Evolutionary conservation across 2,888 invertebrate genomes (phyloP), one percentile per base, ranked within the genome.

Genomic region (Pollenia griseotomentosa): DNA sequence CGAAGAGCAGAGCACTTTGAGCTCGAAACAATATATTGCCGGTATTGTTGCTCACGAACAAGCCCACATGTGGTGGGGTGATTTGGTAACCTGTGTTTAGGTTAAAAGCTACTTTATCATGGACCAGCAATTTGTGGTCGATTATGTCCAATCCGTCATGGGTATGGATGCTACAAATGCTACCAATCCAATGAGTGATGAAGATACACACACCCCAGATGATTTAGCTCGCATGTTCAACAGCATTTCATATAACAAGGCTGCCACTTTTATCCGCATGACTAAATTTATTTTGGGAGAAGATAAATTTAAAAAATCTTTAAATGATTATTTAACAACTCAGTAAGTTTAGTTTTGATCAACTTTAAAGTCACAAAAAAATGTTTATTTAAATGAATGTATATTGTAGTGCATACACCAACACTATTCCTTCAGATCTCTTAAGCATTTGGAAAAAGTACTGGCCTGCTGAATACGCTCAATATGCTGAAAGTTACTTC

Each of bases 21-120:
- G 94, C 8, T 95, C 94, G 66, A 95, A 96, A 90, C 95, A 96
- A 89, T 91, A 94, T 55, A 95, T 96, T 10, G 96, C 95, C 23
- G 94, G 94, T 89, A 95, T 96, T 7, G 90, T 93, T 7, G 90
- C 93, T 14, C 93, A 93, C 65, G 93, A 93, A 77, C 91, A 95
- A 73, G 94, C 95, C 0, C 96, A 96, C 90, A 95, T 95, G 94
- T 96, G 96, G 96, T 96, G 96, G 89, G 96, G 96, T 11, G 94
- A 96, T 91, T 91, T 94, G 65, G 94, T 96, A 1, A 95, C 93
- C 94, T 88, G 92, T 95, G 51, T 44, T 2, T 16, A 96, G 96
- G 95, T 95, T n/a, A 95, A 95, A 89, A 93, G 93, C 0, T 91
- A 94, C 0, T 96, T 96, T 95, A 95, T 95, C 53, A 91, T 97